These are phyloP conservation scores for Acrocyrtus sp. DNA, from an alignment of 2,888 invertebrate species.

Conservation along the genomic window DNA sequence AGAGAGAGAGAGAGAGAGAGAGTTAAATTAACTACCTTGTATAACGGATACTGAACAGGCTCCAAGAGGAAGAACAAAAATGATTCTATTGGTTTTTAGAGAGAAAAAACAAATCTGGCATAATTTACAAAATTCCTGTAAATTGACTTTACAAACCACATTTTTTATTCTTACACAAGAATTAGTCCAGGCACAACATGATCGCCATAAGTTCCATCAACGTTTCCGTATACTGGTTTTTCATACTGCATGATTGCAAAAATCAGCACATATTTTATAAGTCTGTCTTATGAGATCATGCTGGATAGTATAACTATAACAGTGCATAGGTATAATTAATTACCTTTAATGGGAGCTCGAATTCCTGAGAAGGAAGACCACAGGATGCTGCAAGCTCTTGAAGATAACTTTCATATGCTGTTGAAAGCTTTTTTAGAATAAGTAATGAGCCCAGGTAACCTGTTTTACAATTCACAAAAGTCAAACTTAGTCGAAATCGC, in stretches of 20 bases:
- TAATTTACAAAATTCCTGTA: too few species aligned
- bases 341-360: conserved; percentile 65
- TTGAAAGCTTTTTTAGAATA: conserved; percentile 9
- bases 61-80: conserved; percentile 28
- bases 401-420: conserved; percentile 83
- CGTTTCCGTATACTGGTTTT: conserved; percentile 86
- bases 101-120: neutral
- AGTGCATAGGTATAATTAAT: neutral
- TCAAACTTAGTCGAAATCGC: too few species aligned
- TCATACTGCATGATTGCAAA: conserved; percentile 72
- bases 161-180: conserved; percentile 76
- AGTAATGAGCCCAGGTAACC: conserved; percentile 26
- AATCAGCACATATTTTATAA: neutral
- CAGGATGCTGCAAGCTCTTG: conserved; percentile 77
- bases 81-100: too few species aligned
- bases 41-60: conserved; percentile 23
- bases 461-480: too few species aligned
- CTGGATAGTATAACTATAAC: too few species aligned
- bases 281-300: too few species aligned
- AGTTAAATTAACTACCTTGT: conserved; percentile 18
- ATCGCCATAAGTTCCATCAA: conserved; percentile 91
- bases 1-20: too few species aligned
- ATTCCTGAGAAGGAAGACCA: conserved; percentile 83
- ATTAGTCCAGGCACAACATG: conserved; percentile 97
- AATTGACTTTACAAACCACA: too few species aligned